phyloP scores from a whole-genome alignment of 2,888 invertebrate genomes.

The Cantharis nigra region DNA sequence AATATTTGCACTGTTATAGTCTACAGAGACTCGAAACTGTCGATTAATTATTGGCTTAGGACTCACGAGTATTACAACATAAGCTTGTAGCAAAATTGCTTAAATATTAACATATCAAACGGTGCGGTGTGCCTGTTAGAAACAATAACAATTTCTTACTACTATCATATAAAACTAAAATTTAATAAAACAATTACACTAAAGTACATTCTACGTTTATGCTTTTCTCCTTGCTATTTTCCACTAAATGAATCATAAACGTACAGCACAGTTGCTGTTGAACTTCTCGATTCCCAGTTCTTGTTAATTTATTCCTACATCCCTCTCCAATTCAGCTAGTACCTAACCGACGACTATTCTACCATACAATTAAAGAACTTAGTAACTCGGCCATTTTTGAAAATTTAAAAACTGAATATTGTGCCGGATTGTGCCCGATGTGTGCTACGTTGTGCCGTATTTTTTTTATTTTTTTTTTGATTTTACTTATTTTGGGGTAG shows the following conservation, averaged over 20 bases:
- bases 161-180: not conserved
- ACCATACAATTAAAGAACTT: too few relatives aligned
- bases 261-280: too few relatives aligned
- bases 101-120: slow-evolving; percentile 11
- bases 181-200: not conserved
- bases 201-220: not conserved
- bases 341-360: too few relatives aligned
- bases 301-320: too few relatives aligned
- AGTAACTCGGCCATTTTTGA: too few relatives aligned
- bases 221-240: not conserved
- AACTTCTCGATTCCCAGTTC: too few relatives aligned
- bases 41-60: slow-evolving; percentile 36
- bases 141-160: not conserved
- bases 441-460: too few relatives aligned
- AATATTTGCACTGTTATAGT: slow-evolving; percentile 35
- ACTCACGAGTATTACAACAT: slow-evolving; percentile 29
- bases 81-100: slow-evolving; percentile 15
- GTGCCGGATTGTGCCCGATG: too few relatives aligned
- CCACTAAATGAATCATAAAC: not conserved
- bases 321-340: too few relatives aligned
- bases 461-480: too few relatives aligned
- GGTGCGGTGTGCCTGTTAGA: not conserved
- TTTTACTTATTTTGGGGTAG: too few relatives aligned
- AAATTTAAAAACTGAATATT: too few relatives aligned
- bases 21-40: slow-evolving; percentile 30